Conservation (phyloP, 2,113 vertebrate species). For the Pollimyrus isidori region DNA sequence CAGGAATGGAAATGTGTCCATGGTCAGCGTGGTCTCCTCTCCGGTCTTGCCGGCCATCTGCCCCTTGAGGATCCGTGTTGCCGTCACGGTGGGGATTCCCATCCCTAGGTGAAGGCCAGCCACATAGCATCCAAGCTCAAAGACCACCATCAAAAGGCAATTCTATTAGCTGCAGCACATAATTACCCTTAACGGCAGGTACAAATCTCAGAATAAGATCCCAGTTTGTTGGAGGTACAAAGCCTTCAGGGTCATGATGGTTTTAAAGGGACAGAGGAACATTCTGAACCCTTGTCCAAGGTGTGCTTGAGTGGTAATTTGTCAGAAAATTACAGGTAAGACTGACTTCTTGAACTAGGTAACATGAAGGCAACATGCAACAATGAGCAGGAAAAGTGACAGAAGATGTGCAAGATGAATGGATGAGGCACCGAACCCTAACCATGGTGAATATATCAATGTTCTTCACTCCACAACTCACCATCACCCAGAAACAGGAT, state of each 20-base stretch:
- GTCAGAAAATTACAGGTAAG: not conserved
- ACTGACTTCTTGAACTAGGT: not conserved
- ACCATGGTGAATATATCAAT: not conserved
- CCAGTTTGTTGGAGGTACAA: not conserved
- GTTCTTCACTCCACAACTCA: slow-evolving; percentile 37
- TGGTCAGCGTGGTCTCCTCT: slow-evolving; percentile 61
- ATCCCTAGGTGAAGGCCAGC: slow-evolving; percentile 50
- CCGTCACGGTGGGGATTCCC: slow-evolving; percentile 67
- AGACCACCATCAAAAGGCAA: not conserved
- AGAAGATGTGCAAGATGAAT: not conserved
- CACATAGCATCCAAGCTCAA: not conserved
- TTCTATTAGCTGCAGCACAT: not conserved
- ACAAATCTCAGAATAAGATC: not conserved
- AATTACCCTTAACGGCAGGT: not conserved
- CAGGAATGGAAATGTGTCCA: slow-evolving; percentile 67
- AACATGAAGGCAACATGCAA: not conserved
- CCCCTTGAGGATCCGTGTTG: slow-evolving; percentile 66
- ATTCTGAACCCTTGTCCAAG: not conserved
- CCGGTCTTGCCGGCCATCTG: slow-evolving; percentile 53
- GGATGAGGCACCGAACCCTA: not conserved
- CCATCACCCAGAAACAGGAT: slow-evolving; percentile 72
- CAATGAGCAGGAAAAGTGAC: not conserved
- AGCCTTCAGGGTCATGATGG: not conserved
- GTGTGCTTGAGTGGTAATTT: not conserved
- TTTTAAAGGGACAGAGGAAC: not conserved